Base-by-base conservation (phyloP, 2,113 vertebrate genomes). In the Neomonachus schauinslandi region DNA sequence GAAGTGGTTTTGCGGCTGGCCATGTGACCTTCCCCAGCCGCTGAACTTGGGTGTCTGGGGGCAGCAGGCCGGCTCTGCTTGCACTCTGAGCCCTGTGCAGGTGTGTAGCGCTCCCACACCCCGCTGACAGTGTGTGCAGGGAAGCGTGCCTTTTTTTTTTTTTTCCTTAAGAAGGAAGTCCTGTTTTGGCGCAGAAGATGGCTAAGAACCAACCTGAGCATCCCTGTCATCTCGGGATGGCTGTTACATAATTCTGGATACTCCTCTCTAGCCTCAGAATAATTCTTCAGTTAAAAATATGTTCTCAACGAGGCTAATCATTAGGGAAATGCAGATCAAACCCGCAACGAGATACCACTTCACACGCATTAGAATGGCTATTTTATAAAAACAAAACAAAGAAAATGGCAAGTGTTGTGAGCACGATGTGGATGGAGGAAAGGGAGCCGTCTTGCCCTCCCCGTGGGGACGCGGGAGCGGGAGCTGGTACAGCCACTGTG, bases 401-500 rank as follows among this genome's bases (percentile, higher is more conserved):
- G 65, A 63, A 63, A 72, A 24, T 42, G 2, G 2, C 42, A 49
- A 49, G 42, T 18, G 42, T 76, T 16, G 14, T 3, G 14, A 76
- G 42, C 42, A 14, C 42, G 7, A 14, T 26, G 7, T 49, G 24
- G 74, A 15, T 49, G 24, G 74, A 15, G 42, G 24, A 76, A 4
- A 28, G 39, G 24, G 18, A 36, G 9, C n/a, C 19, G 4, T 19
- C n/a, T 10, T 36, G n/a, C 69, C 15, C n/a, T 21, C 18, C 69
- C 15, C 7, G 7, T 21, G 67, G 65, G n/a, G 36, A 36, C 7
- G 4, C 9, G n/a, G 19, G n/a, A 36, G 21, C 7, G 9, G 2
- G 7, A 3, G 24, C 5, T 4, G 0, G 22, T 5, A 0, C 39
- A 16, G 72, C 24, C 24, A 28, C 72, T 3, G 3, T 16, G 24